These are phyloP conservation scores for Helicoverpa armigera DNA, from an alignment of 1,140 invertebrate genomes.

Conservation along the genomic window DNA sequence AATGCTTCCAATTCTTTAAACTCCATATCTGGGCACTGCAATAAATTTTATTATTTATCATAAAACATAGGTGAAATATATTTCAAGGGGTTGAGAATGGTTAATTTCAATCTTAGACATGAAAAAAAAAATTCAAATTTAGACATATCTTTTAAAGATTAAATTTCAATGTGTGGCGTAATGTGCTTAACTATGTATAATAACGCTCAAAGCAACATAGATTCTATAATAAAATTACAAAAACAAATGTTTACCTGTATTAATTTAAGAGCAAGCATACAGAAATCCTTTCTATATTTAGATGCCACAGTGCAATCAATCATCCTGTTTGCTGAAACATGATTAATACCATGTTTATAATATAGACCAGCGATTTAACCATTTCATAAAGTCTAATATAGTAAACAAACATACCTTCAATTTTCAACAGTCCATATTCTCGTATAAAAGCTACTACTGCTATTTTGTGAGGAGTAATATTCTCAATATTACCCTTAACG, in stretches of 20 bases:
- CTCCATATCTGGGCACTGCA: slow-evolving; percentile 84
- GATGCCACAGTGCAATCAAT: slow-evolving; percentile 78
- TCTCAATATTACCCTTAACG: slow-evolving; percentile 79
- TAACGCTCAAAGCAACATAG: not conserved
- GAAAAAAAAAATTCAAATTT: too few species aligned
- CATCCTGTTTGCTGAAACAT: slow-evolving; percentile 78
- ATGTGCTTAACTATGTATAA: not conserved
- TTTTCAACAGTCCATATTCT: slow-evolving; percentile 83
- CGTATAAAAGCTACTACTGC: slow-evolving; percentile 85
- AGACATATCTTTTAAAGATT: too few species aligned
- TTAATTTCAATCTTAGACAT: too few species aligned
- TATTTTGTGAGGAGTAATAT: slow-evolving; percentile 86
- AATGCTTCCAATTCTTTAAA: slow-evolving; percentile 83
- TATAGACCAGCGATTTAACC: not conserved
- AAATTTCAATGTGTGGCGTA: too few species aligned
- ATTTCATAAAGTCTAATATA: not conserved
- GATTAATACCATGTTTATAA: not conserved
- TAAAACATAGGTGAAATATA: too few species aligned
- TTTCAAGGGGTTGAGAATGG: too few species aligned
- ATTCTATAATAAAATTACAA: not conserved
- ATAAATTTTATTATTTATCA: too few species aligned
- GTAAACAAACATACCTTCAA: slow-evolving; percentile 67
- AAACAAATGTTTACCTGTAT: slow-evolving; percentile 75
- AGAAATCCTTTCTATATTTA: slow-evolving; percentile 86
- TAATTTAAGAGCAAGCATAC: slow-evolving; percentile 83